Percentiles rank a stretch among this genome's conserved stretches.
phyloP scores from a whole-genome alignment of 2,888 invertebrate species.

The Cataglyphis rosenhaueri region DNA sequence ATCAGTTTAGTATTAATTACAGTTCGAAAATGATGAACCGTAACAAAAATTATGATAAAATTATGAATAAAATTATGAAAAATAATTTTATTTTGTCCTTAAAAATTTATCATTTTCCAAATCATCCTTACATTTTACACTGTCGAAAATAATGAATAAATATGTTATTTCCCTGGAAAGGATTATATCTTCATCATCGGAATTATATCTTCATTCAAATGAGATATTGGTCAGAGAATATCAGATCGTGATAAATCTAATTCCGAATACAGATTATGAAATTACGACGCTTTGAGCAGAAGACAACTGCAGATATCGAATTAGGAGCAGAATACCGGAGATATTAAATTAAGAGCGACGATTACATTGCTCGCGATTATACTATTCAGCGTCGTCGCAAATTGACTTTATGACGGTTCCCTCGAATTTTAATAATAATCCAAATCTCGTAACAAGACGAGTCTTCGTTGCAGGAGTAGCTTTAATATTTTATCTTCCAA shows the following conservation, averaged over 20 bases:
- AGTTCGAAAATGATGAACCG: constrained; percentile 12
- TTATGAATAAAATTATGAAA: neutral
- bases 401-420: neutral
- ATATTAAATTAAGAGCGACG: constrained; percentile 6
- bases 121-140: neutral
- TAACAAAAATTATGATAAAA: neutral
- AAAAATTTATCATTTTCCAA: neutral
- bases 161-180: neutral
- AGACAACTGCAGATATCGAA: constrained; percentile 31
- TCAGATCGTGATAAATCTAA: constrained; percentile 9
- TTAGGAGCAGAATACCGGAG: constrained; percentile 5
- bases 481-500: neutral
- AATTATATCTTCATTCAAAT: neutral
- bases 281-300: constrained; percentile 31
- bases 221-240: neutral
- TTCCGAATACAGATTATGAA: neutral
- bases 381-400: constrained; percentile 9
- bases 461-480: neutral
- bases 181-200: neutral
- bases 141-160: constrained; percentile 1
- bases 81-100: neutral
- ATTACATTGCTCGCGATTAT: constrained; percentile 25
- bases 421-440: neutral
- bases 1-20: constrained; percentile 24
- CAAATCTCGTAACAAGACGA: neutral